Base-by-base conservation (phyloP, 2,113 vertebrate genomes). In the Pachyramphus minor region DNA sequence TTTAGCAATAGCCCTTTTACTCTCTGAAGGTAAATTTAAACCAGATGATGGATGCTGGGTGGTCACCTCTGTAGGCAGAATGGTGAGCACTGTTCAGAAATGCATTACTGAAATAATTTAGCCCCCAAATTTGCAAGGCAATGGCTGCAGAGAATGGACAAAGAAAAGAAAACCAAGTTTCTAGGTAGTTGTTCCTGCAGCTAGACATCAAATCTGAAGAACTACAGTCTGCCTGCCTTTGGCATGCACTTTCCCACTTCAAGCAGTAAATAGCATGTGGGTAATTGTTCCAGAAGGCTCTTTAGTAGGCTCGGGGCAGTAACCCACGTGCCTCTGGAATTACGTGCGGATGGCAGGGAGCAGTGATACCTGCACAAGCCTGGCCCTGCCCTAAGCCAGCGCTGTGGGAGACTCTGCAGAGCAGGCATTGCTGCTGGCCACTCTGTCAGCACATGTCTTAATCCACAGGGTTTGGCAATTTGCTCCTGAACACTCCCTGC, bases 11-110 rank as follows among this genome's bases (percentile, higher is more conserved):
- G 86, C 66, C 89, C 95, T 96, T 97, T 96, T 89, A 96, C 92
- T 89, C 84, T 66, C 95, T 76, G 49, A 78, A 82, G 83, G 82
- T 52, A 96, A 96, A 97, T 95, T 84, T 96, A 93, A 88, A 75
- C 71, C 73, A 45, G 63, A 39, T 76, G 93, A 86, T 75, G 90
- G 84, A 66, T 58, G 92, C 84, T 95, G 96, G 95, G 95, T 97
- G 97, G 96, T 96, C 95, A 7, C 7, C 37, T 82, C 30, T 2
- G 45, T 27, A 56, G 92, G 89, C 92, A 94, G 92, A 97, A 92
- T 87, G 90, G 86, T 2, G 6, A 95, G 63, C 66, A 84, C 90
- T 95, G 90, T 94, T 95, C 37, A 14, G 37, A 64, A 85, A 35
- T 41, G 82, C 24, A 12, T 95, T 95, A 76, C 27, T 45, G 68